Evolutionary conservation across 2,888 invertebrate species (phyloP).

Genomic region (Ectemnius cavifrons): DNA sequence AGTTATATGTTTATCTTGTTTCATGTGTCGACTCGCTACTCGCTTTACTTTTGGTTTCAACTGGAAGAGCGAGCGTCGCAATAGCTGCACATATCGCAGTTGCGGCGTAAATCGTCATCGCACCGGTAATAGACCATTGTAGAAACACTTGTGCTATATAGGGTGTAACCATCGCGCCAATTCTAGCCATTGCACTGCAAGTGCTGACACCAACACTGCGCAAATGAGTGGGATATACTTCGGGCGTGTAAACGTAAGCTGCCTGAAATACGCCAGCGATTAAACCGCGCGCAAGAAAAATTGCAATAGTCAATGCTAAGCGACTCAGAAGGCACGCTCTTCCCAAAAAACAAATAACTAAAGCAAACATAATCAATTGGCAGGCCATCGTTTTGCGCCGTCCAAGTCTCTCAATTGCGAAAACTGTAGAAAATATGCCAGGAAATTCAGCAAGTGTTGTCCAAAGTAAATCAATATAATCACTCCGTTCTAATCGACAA

Average conservation of each 20-base stretch:
- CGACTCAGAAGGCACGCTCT: constrained; percentile 84
- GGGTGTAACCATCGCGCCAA: constrained; percentile 96
- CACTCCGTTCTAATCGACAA: constrained; percentile 87
- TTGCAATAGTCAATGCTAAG: constrained; percentile 87
- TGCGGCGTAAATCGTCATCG: constrained; percentile 88
- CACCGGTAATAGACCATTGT: constrained; percentile 85
- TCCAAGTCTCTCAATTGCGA: constrained; percentile 93
- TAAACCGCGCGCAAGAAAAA: constrained; percentile 93
- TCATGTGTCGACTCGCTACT: constrained; percentile 44
- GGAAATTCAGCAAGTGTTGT: constrained; percentile 97
- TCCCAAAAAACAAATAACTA: constrained; percentile 86
- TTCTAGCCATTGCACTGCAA: constrained; percentile 92
- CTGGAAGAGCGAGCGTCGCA: constrained; percentile 89
- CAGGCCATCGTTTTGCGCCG: constrained; percentile 95
- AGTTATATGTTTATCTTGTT: constrained; percentile 31
- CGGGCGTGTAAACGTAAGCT: constrained; percentile 97
- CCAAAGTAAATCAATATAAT: constrained; percentile 95
- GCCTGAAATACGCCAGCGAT: constrained; percentile 97
- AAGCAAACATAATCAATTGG: constrained; percentile 92
- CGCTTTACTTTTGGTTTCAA: constrained; percentile 86
- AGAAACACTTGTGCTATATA: constrained; percentile 94
- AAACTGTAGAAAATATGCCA: constrained; percentile 92
- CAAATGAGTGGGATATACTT: constrained; percentile 94
- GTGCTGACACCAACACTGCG: constrained; percentile 95
- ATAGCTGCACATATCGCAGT: constrained; percentile 87